Evolutionary conservation across 1,140 invertebrate genomes (phyloP).

Genomic region (Rhagoletis zephyria): DNA sequence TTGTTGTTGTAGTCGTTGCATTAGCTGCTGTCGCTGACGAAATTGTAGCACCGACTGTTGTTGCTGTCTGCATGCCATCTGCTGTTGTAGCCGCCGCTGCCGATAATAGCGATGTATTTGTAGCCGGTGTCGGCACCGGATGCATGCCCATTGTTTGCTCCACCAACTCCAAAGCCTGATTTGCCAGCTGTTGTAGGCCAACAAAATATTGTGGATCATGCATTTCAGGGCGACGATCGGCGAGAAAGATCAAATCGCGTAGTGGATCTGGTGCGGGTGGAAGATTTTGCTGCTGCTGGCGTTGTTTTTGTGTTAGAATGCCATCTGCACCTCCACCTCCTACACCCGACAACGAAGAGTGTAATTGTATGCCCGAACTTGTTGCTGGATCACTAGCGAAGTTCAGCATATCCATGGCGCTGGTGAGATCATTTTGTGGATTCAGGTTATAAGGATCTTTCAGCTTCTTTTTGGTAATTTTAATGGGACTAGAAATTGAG

Average conservation of each 20-base stretch:
- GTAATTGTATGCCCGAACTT: conserved; percentile 62
- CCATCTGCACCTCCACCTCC: not conserved
- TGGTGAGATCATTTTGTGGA: conserved; percentile 75
- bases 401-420: conserved; percentile 86
- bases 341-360: conserved; percentile 34
- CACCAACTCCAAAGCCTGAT: conserved; percentile 74
- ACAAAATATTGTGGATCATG: conserved; percentile 72
- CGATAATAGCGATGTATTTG: conserved; percentile 21
- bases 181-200: conserved; percentile 74
- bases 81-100: not conserved
- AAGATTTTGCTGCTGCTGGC: conserved; percentile 20
- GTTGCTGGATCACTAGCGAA: conserved; percentile 78
- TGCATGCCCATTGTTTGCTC: conserved; percentile 70
- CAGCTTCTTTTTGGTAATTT: conserved; percentile 76
- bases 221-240: conserved; percentile 72
- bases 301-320: not conserved
- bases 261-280: conserved; percentile 74
- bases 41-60: not conserved
- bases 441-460: conserved; percentile 71
- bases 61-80: not conserved
- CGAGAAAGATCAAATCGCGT: conserved; percentile 75
- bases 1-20: conserved; percentile 13
- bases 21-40: not conserved
- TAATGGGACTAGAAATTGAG: conserved; percentile 88
- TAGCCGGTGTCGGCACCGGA: conserved; percentile 50